Evolutionary conservation across 2,888 invertebrate species (phyloP), one percentile per base, ranked within the genome.

Genomic region (Polydesmus complanatus): DNA sequence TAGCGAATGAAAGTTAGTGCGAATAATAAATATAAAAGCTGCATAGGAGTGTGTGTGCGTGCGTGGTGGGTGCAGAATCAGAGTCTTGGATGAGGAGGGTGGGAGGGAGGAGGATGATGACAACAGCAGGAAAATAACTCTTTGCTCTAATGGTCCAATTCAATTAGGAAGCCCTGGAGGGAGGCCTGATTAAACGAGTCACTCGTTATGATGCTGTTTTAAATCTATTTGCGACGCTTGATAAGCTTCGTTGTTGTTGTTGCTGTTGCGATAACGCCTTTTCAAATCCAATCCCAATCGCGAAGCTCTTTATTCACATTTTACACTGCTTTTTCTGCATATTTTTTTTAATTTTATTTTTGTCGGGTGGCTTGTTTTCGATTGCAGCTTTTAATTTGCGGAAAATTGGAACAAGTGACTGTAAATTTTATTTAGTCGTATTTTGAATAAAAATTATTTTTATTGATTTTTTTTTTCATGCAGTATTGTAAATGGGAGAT

Each of bases 181-280:
- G 56, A 56, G 21, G 22, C 21, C 56, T 56, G 56, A 56, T 56
- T 56, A 56, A 56, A 56, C 56, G 56, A 56, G 56, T 56, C 56
- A 56, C 56, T 56, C 56, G 56, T 56, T 56, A 56, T 56, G 48
- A 48, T 37, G 47, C 56, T 48, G 56, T 56, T 56, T 56, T 56
- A 37, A 58, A 58, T 58, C 37, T 58, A 58, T 47, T 58, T 58
- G 58, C 51, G 26, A 58, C 58, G 58, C 58, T 27, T 58, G 58
- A 58, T 58, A 58, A 58, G 58, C 58, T 52, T 51, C 50, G 58
- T 58, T 52, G 50, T 50, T 37, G 37, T 37, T 37, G 37, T 37
- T 37, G 37, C 37, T 5, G 37, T 14, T 37, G 8, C 14, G 8
- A 37, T 8, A 37, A 37, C 37, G 37, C 37, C 14, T 14, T 37